These are phyloP conservation scores for Channallabes apus DNA, from an alignment of 2,797 vertebrate genomes.

Conservation along the genomic window DNA sequence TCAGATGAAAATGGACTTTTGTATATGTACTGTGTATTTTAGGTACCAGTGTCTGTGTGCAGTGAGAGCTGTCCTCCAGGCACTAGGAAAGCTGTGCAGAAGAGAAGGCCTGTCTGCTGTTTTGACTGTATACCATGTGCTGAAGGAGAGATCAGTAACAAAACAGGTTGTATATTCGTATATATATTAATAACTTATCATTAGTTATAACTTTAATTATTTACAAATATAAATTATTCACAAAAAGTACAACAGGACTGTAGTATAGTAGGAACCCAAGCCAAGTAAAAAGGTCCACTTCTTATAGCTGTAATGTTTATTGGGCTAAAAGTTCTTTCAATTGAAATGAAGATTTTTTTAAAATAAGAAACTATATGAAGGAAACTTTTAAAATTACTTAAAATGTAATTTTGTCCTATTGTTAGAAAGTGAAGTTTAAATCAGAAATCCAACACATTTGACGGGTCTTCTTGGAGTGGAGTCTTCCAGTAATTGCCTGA, in stretches of 20 bases:
- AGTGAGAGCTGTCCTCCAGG: constrained; percentile 67
- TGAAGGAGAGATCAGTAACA: constrained; percentile 69
- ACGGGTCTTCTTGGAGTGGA: neutral
- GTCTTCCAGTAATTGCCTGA: neutral
- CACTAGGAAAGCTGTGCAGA: constrained; percentile 67
- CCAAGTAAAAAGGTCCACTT: neutral
- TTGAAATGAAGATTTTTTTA: neutral
- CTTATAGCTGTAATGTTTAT: too few relatives aligned
- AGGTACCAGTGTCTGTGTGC: constrained; percentile 71
- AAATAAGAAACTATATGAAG: neutral
- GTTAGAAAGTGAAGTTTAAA: neutral
- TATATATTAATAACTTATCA: neutral
- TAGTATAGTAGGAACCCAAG: neutral
- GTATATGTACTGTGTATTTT: neutral
- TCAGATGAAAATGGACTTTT: neutral
- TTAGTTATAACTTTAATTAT: neutral
- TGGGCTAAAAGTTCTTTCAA: neutral
- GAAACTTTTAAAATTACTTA: neutral
- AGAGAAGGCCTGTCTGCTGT: constrained; percentile 67
- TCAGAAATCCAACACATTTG: neutral
- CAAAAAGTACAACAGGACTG: neutral
- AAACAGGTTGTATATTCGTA: constrained; percentile 56
- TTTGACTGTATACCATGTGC: constrained; percentile 69
- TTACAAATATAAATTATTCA: neutral
- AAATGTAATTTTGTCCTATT: neutral